Base-by-base conservation (phyloP, 2,888 invertebrate species). In the Drosophila atroscutellata region DNA sequence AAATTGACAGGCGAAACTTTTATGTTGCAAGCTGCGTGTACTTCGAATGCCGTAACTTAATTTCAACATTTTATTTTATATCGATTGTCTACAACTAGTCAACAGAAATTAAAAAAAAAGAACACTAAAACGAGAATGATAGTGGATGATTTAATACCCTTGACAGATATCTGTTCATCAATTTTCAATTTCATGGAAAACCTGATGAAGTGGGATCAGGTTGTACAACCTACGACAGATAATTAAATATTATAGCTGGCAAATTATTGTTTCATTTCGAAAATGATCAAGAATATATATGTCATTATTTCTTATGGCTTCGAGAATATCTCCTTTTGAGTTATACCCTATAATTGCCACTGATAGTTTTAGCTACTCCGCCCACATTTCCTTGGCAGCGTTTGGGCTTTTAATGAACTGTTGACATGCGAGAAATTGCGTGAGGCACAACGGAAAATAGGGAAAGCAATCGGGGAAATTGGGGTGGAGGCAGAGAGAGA, bases 391-490 rank as follows among this genome's bases (percentile, higher is more conserved):
- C 47, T 28, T 49, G 64, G 50, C 56, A 56, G 63, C 42, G 69
- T 74, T 81, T 52, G 62, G 66, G 62, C 63, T 61, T 66, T 75
- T 86, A 85, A 85, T 85, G 84, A 84, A 86, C 84, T 75, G 79
- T 79, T 81, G 81, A 82, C 84, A 85, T 86, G 85, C 86, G 73
- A 85, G 81, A 70, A 83, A 83, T 81, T 77, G 85, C 84, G 85
- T 83, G 86, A 77, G 69, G 60, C 63, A 9, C 20, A 56, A 36
- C 47, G 72, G 61, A 70, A 74, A 78, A 70, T 71, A 74, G 73
- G 65, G 65, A 62, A 42, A 65, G 70, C 54, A 60, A 52, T 47
- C 30, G 18, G 13, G 26, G 37, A 47, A 8, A 32, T 32, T 32
- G 24, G 2, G 36, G 20, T 45, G 26, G 18, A 15, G 56, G 30